phyloP scores from a whole-genome alignment of 1,140 invertebrate genomes.

The Drosophila arizonae region DNA sequence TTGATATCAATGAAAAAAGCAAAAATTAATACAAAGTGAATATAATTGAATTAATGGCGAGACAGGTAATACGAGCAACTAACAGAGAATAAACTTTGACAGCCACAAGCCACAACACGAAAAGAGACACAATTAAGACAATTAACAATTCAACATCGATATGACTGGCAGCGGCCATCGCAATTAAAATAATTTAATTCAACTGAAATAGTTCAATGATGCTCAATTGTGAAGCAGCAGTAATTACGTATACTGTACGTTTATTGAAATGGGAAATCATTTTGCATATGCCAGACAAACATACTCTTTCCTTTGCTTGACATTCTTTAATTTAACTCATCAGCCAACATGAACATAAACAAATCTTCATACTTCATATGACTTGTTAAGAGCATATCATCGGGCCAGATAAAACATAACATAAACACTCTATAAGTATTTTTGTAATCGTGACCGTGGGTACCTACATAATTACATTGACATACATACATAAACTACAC shows the following conservation, averaged over 20 bases:
- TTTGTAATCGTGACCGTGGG: slow-evolving; percentile 30
- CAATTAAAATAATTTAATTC: slow-evolving; percentile 57
- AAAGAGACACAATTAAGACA: slow-evolving; percentile 31
- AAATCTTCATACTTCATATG: background rate
- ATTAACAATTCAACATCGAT: slow-evolving; percentile 23
- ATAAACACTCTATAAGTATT: slow-evolving; percentile 21
- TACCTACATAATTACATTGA: slow-evolving; percentile 55
- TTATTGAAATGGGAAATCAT: slow-evolving; percentile 13
- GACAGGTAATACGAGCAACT: slow-evolving; percentile 4
- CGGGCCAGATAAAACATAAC: background rate
- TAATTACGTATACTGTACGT: background rate
- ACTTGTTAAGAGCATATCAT: background rate
- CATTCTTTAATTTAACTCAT: background rate
- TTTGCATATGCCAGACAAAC: background rate
- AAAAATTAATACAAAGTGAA: background rate
- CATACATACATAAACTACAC: slow-evolving; percentile 34
- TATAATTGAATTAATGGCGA: background rate
- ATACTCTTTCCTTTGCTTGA: background rate
- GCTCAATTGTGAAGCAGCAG: slow-evolving; percentile 12
- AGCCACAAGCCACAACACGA: slow-evolving; percentile 20
- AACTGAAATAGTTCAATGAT: slow-evolving; percentile 42
- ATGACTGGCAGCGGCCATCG: slow-evolving; percentile 22
- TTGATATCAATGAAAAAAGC: background rate
- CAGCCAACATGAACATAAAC: background rate
- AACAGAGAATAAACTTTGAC: slow-evolving; percentile 16